These are phyloP conservation scores for Phataginus tetradactyla DNA, from an alignment of 2,797 vertebrate species.

Conservation along the genomic window DNA sequence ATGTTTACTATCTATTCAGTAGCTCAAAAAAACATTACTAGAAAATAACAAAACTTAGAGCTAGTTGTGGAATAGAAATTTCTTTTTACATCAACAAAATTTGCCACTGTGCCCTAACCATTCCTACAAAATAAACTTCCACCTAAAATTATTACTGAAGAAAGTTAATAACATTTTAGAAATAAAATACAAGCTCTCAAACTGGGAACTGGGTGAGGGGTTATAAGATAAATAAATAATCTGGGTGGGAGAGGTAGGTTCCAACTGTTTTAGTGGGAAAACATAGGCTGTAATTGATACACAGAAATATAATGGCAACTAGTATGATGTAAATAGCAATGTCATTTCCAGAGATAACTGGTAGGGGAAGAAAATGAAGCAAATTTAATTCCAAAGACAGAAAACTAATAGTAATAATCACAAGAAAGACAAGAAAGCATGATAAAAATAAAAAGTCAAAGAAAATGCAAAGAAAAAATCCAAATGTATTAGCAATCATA, in stretches of 20 bases:
- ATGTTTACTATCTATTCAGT: not conserved
- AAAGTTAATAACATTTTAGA: not conserved
- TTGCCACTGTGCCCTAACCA: not conserved
- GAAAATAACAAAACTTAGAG: not conserved
- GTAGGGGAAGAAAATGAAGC: not conserved
- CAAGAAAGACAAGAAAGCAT: slow-evolving; percentile 12
- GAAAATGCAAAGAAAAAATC: not conserved
- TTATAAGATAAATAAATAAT: not conserved
- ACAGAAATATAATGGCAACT: not conserved
- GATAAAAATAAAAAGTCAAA: not conserved
- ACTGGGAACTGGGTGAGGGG: not conserved
- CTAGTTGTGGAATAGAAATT: not conserved
- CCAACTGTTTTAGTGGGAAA: not conserved
- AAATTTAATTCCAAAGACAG: slow-evolving; percentile 6
- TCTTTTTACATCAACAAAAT: not conserved
- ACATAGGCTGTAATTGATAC: not conserved
- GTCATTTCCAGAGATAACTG: not conserved
- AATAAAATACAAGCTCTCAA: not conserved
- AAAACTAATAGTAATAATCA: not conserved
- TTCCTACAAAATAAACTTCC: not conserved
- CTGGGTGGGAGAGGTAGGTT: not conserved
- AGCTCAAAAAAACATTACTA: not conserved
- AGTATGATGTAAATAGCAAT: not conserved
- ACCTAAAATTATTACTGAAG: not conserved
- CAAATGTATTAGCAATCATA: not conserved